Evolutionary conservation across 2,797 vertebrate genomes (phyloP).

Genomic region (Leuciscus waleckii): DNA sequence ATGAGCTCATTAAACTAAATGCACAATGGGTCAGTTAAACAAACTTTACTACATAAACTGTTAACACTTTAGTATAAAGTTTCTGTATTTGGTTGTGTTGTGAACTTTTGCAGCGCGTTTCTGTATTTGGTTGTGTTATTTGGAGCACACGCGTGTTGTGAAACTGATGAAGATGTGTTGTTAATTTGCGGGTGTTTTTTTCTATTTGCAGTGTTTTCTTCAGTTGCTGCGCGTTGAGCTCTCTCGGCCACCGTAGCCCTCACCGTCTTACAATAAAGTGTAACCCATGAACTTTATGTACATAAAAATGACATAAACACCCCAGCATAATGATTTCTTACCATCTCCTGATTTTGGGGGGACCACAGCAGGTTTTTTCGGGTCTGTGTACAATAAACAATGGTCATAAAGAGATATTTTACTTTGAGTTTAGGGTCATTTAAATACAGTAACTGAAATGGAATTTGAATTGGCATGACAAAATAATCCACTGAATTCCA

Average conservation of each 20-base stretch:
- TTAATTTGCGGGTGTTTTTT: no score
- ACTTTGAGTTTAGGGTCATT: background rate
- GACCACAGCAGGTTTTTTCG: conserved; percentile 44
- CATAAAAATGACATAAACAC: background rate
- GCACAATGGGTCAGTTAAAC: background rate
- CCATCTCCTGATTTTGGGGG: conserved; percentile 44
- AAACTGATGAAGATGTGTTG: no score
- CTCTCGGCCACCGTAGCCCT: background rate
- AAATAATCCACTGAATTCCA: background rate
- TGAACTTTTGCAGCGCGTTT: no score
- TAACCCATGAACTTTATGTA: background rate
- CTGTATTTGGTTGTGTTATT: no score
- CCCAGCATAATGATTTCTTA: background rate
- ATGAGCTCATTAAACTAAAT: background rate
- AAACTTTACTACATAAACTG: background rate
- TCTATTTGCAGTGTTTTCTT: no score
- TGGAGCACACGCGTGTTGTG: no score
- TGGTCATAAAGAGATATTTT: background rate
- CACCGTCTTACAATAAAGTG: background rate
- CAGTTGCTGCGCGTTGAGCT: no score
- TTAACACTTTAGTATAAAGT: background rate
- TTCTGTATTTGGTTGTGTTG: no score
- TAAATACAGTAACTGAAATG: background rate
- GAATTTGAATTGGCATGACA: background rate
- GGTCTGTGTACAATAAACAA: conserved; percentile 17